Percentiles rank a stretch among this genome's conserved stretches.
These are phyloP conservation scores for Hetaerina titia DNA, from an alignment of 2,888 invertebrate species.

Conservation along the genomic window DNA sequence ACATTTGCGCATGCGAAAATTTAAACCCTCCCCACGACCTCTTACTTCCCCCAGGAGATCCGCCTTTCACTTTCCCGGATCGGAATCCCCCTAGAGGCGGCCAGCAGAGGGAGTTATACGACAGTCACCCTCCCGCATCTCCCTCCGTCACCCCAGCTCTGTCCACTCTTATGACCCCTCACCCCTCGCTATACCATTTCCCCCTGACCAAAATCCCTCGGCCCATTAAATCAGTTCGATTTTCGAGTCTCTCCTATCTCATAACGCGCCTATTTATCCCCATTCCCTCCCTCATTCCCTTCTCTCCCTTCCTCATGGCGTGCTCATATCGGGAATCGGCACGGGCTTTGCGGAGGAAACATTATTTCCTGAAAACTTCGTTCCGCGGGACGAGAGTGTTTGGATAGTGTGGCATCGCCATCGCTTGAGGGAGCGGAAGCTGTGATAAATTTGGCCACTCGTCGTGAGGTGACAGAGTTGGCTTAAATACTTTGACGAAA, in stretches of 20 bases:
- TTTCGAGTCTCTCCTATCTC: neutral
- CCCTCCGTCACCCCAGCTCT: neutral
- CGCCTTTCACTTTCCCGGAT: neutral
- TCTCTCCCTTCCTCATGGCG: neutral
- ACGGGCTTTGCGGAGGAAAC: neutral
- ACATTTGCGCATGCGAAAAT: neutral
- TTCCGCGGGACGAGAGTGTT: neutral
- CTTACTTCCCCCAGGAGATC: neutral
- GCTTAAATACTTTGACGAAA: no score
- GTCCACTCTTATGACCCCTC: neutral
- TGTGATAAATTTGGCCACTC: no score
- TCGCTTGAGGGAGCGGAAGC: no score
- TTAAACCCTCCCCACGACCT: neutral
- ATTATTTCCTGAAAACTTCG: conserved; percentile 8
- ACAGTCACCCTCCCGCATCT: neutral
- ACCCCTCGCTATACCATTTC: neutral
- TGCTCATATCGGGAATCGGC: neutral
- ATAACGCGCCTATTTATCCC: neutral
- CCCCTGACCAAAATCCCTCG: neutral
- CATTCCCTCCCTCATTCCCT: neutral
- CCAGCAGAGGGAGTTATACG: neutral
- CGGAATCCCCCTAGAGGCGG: neutral
- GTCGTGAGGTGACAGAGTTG: no score
- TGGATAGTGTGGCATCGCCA: no score
- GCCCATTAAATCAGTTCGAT: conserved; percentile 19